Percentiles rank a stretch among this genome's conserved stretches.
phyloP scores from a whole-genome alignment of 2,113 vertebrate species.

The Rhinolophus ferrumequinum region DNA sequence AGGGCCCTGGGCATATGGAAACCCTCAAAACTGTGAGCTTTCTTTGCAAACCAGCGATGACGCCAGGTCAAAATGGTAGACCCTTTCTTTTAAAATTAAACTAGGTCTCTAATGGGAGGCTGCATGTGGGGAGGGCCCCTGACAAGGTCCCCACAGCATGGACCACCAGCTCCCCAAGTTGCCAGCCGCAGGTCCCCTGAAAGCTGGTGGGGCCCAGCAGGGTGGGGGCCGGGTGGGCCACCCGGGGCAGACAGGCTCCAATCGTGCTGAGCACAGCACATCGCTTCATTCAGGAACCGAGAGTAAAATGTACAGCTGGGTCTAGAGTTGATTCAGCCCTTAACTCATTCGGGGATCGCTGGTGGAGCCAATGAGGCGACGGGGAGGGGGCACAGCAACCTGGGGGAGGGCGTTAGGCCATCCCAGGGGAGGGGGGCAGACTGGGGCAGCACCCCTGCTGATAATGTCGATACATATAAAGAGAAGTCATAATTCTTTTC shows the following conservation, averaged over 20 bases:
- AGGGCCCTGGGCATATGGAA: background rate
- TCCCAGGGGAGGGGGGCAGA: background rate
- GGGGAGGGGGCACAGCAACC: background rate
- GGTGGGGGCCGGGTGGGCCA: constrained; percentile 60
- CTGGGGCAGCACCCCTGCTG: background rate
- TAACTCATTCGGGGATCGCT: constrained; percentile 83
- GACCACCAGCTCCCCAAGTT: background rate
- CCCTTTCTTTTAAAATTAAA: background rate
- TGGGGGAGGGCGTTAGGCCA: background rate
- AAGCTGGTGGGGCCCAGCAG: background rate
- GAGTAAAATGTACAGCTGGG: constrained; percentile 82
- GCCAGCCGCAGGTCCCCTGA: background rate
- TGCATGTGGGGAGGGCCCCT: background rate
- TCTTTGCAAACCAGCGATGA: background rate
- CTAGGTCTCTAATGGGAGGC: background rate
- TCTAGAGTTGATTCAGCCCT: constrained; percentile 82
- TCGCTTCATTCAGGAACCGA: constrained; percentile 81
- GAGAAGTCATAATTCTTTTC: background rate
- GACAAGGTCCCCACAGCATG: background rate
- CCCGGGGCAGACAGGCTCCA: constrained; percentile 79
- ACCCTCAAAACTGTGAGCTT: background rate
- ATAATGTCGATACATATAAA: background rate
- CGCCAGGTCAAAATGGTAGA: background rate
- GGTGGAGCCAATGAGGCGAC: constrained; percentile 76
- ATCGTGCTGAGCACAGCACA: constrained; percentile 85